Base-by-base conservation (phyloP, 2,113 vertebrate species). In the Aphyosemion australe region DNA sequence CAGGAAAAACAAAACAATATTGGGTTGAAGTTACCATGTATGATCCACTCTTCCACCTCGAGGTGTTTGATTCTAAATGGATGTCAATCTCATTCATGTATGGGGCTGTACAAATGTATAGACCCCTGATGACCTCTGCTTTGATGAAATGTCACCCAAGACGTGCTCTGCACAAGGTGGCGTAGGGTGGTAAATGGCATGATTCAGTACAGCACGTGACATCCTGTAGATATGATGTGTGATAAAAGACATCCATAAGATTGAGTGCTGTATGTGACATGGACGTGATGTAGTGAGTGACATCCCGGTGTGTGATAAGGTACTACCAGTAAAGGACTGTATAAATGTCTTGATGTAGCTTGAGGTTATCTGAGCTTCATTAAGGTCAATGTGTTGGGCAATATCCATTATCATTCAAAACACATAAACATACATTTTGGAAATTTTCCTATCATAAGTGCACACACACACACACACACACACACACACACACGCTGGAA, bases 321-420 rank as follows among this genome's bases (percentile, higher is more conserved):
- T 53, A 26, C 1, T 31, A 34, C 43, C 18, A 26, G 31, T 63
- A 15, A 51, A 46, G 9, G 12, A 50, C 47, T 12, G 34, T 37
- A 54, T 79, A 66, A 71, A 60, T 55, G 50, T 56, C 52, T 42
- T 75, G 19, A 57, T 12, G 15, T 12, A 43, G 50, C 76, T 48
- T 53, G 31, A 26, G 16, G 3, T 74, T 7, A 64, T 61, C 64
- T 63, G 48, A 0, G 78, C 16, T 74, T 73, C 26, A 70, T 72
- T 74, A 60, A 19, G 39, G n/a, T 42, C 48, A 68, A 18, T 6
- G 15, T 61, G 21, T 64, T 63, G 55, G 31, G 26, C 45, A 42
- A 57, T 37, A 63, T 21, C 52, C 45, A 77, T 42, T 61, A 80
- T 58, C 47, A 63, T 69, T 61, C 58, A 59, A 65, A 54, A 72